These are phyloP conservation scores for Onychomys leucogaster DNA, from an alignment of 2,797 vertebrate genomes.

Conservation along the genomic window DNA sequence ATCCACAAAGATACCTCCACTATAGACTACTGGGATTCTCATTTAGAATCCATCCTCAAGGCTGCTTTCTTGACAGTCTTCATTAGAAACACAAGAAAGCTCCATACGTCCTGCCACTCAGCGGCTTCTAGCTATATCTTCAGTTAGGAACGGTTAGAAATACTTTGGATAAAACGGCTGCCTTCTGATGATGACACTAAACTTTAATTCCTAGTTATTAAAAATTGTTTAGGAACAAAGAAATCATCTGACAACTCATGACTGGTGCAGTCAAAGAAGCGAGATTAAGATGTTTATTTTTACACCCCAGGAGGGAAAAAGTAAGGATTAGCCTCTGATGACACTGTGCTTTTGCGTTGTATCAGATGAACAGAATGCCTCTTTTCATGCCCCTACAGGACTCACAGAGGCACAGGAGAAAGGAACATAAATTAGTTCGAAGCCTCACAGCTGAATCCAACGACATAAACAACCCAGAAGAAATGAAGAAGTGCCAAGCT, in stretches of 20 bases:
- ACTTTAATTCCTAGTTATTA: slow-evolving; percentile 72
- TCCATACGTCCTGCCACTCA: slow-evolving; percentile 53
- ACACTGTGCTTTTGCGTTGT: slow-evolving; percentile 59
- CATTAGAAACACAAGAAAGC: neutral
- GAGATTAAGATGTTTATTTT: slow-evolving; percentile 80
- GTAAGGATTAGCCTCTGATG: slow-evolving; percentile 39
- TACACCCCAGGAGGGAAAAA: slow-evolving; percentile 58
- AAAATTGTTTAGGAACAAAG: slow-evolving; percentile 66
- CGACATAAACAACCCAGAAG: slow-evolving; percentile 64
- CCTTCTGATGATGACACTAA: slow-evolving; percentile 65
- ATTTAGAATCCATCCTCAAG: slow-evolving; percentile 34
- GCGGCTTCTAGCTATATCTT: slow-evolving; percentile 64
- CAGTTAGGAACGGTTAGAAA: slow-evolving; percentile 46
- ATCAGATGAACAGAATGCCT: slow-evolving; percentile 62
- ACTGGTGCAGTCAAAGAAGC: slow-evolving; percentile 69
- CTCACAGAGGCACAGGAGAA: neutral
- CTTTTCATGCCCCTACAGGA: slow-evolving; percentile 38
- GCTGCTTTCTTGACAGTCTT: slow-evolving; percentile 46
- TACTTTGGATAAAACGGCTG: slow-evolving; percentile 57
- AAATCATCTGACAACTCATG: slow-evolving; percentile 76
- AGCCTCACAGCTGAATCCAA: slow-evolving; percentile 51
- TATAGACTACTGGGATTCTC: slow-evolving; percentile 27
- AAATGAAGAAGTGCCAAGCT: slow-evolving; percentile 67
- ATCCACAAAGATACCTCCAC: too few species aligned
- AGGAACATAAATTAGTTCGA: slow-evolving; percentile 24